These are phyloP conservation scores for Ormia ochracea DNA, from an alignment of 2,888 invertebrate genomes.

Conservation along the genomic window DNA sequence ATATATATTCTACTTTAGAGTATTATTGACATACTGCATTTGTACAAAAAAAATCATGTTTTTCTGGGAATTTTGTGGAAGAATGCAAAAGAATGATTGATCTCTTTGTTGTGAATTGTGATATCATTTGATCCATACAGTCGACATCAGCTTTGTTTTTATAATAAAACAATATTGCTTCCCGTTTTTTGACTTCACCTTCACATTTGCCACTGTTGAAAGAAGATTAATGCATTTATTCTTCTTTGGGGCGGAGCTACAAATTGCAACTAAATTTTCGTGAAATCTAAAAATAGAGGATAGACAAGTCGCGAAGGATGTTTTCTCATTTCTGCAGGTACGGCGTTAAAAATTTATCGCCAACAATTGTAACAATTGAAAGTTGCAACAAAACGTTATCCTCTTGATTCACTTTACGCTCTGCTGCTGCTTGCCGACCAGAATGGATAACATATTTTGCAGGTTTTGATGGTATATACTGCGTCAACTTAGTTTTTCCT, in stretches of 20 bases:
- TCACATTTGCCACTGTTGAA: conserved; percentile 30
- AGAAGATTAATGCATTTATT: too few relatives aligned
- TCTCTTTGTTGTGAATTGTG: neutral
- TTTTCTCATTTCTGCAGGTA: conserved; percentile 41
- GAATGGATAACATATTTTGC: conserved; percentile 49
- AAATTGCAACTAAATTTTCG: too few relatives aligned
- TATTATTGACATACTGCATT: too few relatives aligned
- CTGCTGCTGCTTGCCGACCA: conserved; percentile 19
- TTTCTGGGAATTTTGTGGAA: too few relatives aligned
- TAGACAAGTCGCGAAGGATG: neutral
- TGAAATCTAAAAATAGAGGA: conserved; percentile 42
- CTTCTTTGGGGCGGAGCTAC: too few relatives aligned
- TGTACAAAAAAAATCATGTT: too few relatives aligned
- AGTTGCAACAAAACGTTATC: conserved; percentile 55
- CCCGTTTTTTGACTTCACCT: conserved; percentile 51
- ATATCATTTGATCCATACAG: conserved; percentile 2
- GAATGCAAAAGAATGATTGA: too few relatives aligned
- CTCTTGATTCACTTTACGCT: conserved; percentile 56
- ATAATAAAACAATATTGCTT: conserved; percentile 58
- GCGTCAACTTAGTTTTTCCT: too few relatives aligned
- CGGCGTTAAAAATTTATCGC: conserved; percentile 54
- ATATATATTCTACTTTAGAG: too few relatives aligned
- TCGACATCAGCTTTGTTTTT: conserved; percentile 52
- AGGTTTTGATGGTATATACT: neutral
- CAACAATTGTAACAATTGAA: conserved; percentile 41